Evolutionary conservation across 2,888 invertebrate genomes (phyloP), one percentile per base, ranked within the genome.

Genomic region (Apotomis betuletana): DNA sequence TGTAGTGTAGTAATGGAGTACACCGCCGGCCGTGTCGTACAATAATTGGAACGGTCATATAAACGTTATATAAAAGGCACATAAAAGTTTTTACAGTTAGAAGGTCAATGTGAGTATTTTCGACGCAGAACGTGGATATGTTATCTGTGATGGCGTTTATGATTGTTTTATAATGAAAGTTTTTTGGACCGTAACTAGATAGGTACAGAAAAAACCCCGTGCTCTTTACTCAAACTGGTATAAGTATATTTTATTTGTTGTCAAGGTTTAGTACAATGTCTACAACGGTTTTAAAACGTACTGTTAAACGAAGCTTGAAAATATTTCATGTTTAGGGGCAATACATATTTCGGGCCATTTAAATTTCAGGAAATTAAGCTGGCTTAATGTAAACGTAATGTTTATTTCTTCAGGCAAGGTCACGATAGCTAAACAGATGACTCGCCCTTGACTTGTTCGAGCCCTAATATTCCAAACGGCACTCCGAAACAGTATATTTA

Each of bases 401-500:
- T 58, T 71, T 62, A 68, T 63, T 68, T 63, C 58, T 62, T 57
- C 36, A 46, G 36, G 44, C 72, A 72, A 72, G 72, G 72, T 58
- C 68, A 59, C 57, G 68, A 54, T 62, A 51, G 13, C 62, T 52
- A n/a, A 52, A 54, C 63, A 63, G 68, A 72, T 59, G 62, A 52
- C 52, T 67, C 27, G 63, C 52, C 72, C 72, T 72, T 72, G 72
- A 62, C 62, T 58, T 15, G 52, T 9, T 12, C 49, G 52, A 38
- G 68, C 58, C 67, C 67, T 68, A 63, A 62, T 68, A 67, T 58
- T 52, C 52, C 41, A 15, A 62, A 67, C 46, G 72, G n/a, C n/a
- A 58, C 63, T 63, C 52, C 59, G 63, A 46, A 67, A 59, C 63
- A 60, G 55, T 68, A 68, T 63, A 72, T 72, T 72, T 72, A 72